These are phyloP conservation scores for Andrena trimmerana DNA, from an alignment of 2,888 invertebrate species.

Conservation along the genomic window DNA sequence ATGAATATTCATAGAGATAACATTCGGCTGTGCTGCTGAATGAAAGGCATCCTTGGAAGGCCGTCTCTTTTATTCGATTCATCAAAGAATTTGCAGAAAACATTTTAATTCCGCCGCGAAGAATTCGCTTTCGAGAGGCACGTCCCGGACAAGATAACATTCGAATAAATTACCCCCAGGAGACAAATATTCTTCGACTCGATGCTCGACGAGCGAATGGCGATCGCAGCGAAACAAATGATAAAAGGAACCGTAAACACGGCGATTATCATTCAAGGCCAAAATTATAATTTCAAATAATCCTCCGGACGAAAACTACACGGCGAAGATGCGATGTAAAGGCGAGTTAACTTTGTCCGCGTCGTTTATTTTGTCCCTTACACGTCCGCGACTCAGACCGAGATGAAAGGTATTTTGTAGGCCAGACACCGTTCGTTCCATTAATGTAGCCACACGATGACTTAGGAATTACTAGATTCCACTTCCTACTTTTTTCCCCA, in stretches of 20 bases:
- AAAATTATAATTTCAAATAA: slow-evolving; percentile 50
- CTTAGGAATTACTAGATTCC: slow-evolving; percentile 35
- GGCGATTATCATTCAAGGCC: slow-evolving; percentile 32
- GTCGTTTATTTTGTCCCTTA: slow-evolving; percentile 15
- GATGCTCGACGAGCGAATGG: slow-evolving; percentile 1
- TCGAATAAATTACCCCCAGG: slow-evolving; percentile 23
- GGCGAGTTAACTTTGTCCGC: slow-evolving; percentile 18
- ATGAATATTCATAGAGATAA: slow-evolving; percentile 38
- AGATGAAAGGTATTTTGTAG: slow-evolving; percentile 33
- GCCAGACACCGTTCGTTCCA: slow-evolving; percentile 29
- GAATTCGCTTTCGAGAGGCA: slow-evolving; percentile 14
- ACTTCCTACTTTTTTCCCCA: slow-evolving; percentile 39
- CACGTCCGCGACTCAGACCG: slow-evolving; percentile 6
- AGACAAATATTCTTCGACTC: slow-evolving; percentile 19
- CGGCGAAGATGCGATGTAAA: background rate
- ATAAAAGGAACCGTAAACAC: slow-evolving; percentile 16
- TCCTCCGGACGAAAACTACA: background rate
- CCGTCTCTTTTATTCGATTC: slow-evolving; percentile 3
- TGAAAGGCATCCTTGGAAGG: slow-evolving; percentile 25
- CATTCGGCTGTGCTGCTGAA: background rate
- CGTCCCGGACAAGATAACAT: slow-evolving; percentile 15
- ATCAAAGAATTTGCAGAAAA: slow-evolving; percentile 1
- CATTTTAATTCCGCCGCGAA: slow-evolving; percentile 13
- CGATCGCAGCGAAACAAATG: background rate
- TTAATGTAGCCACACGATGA: slow-evolving; percentile 32